Base-by-base conservation (phyloP, 1,140 invertebrate species). In the Dicyema japonicum region DNA sequence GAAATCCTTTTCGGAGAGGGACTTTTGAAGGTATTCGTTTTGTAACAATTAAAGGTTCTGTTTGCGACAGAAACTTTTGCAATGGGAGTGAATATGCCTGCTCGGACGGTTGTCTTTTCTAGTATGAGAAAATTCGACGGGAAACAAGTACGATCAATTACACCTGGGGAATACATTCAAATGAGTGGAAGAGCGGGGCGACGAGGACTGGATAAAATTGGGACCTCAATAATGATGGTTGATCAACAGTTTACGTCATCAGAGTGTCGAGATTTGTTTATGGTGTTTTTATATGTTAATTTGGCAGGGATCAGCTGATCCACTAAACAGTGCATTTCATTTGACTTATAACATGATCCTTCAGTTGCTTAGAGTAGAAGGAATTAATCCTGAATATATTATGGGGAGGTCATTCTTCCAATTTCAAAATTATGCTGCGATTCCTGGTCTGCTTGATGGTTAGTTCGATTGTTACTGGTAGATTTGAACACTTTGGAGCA, bases 21-120 rank as follows among this genome's bases (percentile, higher is more conserved):
- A 13, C 57, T 90, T 6, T 70, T 90, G 19, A 90, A 90, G 46
- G 55, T 57, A 22, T 14, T 19, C 26, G 5, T 17, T 29, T 16
- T 19, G 15, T 6, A 6, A 17, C 17, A 12, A 7, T 12, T 12
- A 24, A 5, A 30, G 24, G 22, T 74, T 0, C 54, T 97, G 0
- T 94, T 94, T 59, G 88, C 85, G 0, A 97, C 88, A 0, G 88
- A 94, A 57, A 97, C 88, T 6, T 94, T 97, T 58, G 76, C 85
- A 5, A 94, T 97, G 85, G 88, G 88, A 4, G 48, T 97, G 1
- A 97, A 97, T 55, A 97, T 97, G 88, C 85, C 88, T 15, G 88
- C 88, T 0, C 66, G 82, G 41, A 97, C 88, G 1, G 88, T 99
- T 1, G 54, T 97, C 0, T 97, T 99, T 38, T 92, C 80, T 1